Evolutionary conservation across 2,113 vertebrate genomes (phyloP).

Genomic region (Rhegmatorhina hoffmannsi): DNA sequence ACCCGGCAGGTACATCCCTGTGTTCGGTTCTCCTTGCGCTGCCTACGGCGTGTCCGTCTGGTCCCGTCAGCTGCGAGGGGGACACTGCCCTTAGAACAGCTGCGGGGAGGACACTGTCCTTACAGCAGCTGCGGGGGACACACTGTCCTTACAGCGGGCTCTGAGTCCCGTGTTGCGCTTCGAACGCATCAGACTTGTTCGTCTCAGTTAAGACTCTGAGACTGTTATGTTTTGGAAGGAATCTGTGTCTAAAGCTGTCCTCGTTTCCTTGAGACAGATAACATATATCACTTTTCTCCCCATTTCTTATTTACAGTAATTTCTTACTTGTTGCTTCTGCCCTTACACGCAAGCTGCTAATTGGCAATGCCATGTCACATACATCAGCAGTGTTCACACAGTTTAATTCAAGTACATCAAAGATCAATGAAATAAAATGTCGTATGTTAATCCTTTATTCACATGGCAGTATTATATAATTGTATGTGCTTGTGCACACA

Average conservation of each 20-base stretch:
- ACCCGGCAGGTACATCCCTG: fast-evolving
- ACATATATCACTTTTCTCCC: background rate
- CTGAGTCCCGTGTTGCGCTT: fast-evolving
- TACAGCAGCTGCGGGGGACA: background rate
- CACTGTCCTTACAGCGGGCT: fast-evolving
- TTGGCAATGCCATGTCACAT: background rate
- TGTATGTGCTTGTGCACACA: background rate
- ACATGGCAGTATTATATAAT: background rate
- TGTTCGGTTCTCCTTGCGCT: fast-evolving
- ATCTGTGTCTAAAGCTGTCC: background rate
- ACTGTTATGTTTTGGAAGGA: background rate
- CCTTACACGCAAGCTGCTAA: background rate
- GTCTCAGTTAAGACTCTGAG: background rate
- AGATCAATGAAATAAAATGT: background rate
- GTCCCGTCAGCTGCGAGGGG: fast-evolving
- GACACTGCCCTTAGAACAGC: too few relatives aligned
- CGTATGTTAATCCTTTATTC: background rate
- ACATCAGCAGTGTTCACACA: background rate
- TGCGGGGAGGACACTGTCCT: background rate
- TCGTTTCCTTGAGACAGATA: background rate
- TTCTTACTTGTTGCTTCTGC: background rate
- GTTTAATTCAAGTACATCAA: background rate
- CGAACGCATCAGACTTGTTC: too few relatives aligned
- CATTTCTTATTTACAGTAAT: background rate
- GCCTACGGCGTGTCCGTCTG: too few relatives aligned